Base-by-base conservation (phyloP, 2,888 invertebrate genomes). In the Leptura quadrifasciata region DNA sequence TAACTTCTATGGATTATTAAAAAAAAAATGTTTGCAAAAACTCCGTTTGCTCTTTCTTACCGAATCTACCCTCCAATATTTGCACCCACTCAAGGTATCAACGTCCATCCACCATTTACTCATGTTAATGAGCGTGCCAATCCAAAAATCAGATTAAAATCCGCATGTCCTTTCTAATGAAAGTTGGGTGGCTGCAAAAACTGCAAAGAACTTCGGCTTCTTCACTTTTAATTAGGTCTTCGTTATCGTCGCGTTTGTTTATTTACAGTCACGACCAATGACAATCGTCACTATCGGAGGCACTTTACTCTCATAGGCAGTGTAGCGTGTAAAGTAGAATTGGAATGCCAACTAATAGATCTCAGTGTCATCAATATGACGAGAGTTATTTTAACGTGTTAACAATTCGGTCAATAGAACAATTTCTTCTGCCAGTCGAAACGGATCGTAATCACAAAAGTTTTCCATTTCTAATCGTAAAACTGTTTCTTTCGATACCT, bases 321-420 rank as follows among this genome's bases (percentile, higher is more conserved):
- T 58, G 58, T 69, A 58, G 39, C 69, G 69, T 69, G 58, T 20
- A 69, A 69, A 58, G 55, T 69, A 58, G 35, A 69, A 69, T 69
- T 27, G 69, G 35, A 63, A 18, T 63, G 54, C 55, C 39, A 10
- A 12, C 35, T 55, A 60, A 69, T 55, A 54, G 58, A 60, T 35
- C 68, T 2, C 31, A 20, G 54, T 69, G 69, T 69, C 69, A 39
- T 69, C 69, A 68, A 68, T 68, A 20, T n/a, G 20, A 55, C 12
- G 27, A 68, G 31, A 55, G 55, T 27, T 31, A 68, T 47, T 69
- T 58, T 47, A 69, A 69, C 39, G 31, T 31, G 15, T 58, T 58
- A 17, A 15, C 63, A 63, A 69, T 69, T 69, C 69, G 69, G 69
- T 69, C 58, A 69, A 69, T 69, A 21, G 58, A 69, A 60, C 69